Evolutionary conservation across 2,113 vertebrate species (phyloP).

Genomic region (Marcusenius ussheri): DNA sequence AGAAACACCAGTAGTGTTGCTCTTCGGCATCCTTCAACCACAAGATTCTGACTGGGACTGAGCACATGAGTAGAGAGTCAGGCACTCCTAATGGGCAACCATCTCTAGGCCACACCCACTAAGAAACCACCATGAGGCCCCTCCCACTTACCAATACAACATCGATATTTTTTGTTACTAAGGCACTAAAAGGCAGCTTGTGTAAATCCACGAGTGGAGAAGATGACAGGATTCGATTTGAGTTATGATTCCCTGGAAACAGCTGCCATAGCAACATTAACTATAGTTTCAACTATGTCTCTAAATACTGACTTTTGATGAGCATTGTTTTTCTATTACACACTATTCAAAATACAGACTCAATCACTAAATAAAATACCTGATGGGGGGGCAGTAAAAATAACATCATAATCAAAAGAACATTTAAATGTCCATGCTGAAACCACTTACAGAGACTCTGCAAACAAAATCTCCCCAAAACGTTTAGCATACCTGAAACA

Average conservation of each 20-base stretch:
- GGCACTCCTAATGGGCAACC: neutral
- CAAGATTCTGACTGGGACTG: slow-evolving; percentile 69
- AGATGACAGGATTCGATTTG: neutral
- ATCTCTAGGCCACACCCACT: neutral
- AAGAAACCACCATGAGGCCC: neutral
- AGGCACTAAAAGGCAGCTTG: neutral
- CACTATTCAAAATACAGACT: neutral
- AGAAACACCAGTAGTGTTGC: slow-evolving; percentile 81
- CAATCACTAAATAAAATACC: neutral
- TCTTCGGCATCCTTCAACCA: slow-evolving; percentile 44
- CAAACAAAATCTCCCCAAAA: neutral
- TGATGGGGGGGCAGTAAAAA: neutral
- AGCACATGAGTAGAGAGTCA: neutral
- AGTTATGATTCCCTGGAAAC: neutral
- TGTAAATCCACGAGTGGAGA: neutral
- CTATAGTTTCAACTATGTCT: neutral
- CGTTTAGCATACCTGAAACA: neutral
- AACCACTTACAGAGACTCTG: neutral
- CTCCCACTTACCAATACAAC: neutral
- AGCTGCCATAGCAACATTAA: neutral
- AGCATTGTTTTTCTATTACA: neutral
- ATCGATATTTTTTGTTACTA: neutral
- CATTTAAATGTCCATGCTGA: neutral
- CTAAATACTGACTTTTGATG: neutral
- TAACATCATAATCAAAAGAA: neutral